Evolutionary conservation across 2,113 vertebrate species (phyloP), one percentile per base, ranked within the genome.

Genomic region (Nettapus auritus): DNA sequence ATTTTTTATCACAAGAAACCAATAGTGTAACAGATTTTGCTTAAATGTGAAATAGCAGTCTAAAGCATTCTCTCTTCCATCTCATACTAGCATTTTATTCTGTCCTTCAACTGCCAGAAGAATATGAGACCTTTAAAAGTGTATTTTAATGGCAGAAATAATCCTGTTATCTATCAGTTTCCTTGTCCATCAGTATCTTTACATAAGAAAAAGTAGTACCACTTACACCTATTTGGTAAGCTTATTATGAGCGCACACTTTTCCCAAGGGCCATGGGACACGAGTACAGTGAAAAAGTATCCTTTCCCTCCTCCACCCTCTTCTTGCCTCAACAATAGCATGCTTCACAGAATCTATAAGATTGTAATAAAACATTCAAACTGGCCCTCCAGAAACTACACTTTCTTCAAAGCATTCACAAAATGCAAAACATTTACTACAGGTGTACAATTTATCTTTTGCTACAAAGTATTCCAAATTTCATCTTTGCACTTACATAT

Each of bases 201-300:
- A 55, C 28, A 44, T 6, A 33, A 40, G 9, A 31, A 33, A 14
- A 78, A 91, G 19, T 55, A 28, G 79, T 26, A 52, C 16, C 21
- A 74, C 48, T 57, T 48, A 23, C 34, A 80, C 3, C 14, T 66
- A 13, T 52, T 76, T 66, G 36, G 11, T 59, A 57, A 50, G 9
- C 6, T 76, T 56, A 28, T 17, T 57, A 25, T 34, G 13, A 66
- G 59, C 42, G 13, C 20, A 79, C 0, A 2, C 3, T 50, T 82
- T 79, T 55, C 34, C 40, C 52, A 59, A 52, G 21, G 2, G 3
- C 31, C 33, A 8, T 3, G 44, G 55, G 64, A 50, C 55, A 83
- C 18, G 5, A 42, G 25, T 16, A 63, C 1, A 0, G 10, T 38
- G 38, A 36, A 78, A 53, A 69, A 0, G 0, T 20, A 25, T 79